Evolutionary conservation across 2,113 vertebrate species (phyloP), one percentile per base, ranked within the genome.

Genomic region (Apistogramma diplotaenia): DNA sequence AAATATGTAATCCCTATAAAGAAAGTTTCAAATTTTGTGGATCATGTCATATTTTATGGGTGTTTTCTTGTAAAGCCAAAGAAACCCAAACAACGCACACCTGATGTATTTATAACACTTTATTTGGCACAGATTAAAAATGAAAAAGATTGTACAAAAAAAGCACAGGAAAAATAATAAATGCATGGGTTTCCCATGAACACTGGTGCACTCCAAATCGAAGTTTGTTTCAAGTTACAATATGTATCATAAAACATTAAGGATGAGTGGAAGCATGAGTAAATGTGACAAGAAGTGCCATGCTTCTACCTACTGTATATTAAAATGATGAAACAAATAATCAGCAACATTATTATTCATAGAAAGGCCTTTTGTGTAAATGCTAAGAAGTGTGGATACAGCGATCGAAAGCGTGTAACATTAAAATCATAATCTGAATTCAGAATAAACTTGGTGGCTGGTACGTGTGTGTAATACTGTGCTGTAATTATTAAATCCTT

Each of bases 171-270:
- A 27, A 90, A 79, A 88, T 82, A 90, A 84, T 87, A 90, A 83
- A 91, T 79, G 87, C 95, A 96, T 79, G 93, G 95, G 95, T 95
- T 96, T 91, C 94, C 96, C 96, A 96, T 96, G 96, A 95, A 95
- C 81, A 93, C 89, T 93, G 89, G 23, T 95, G 98, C 98, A 98
- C 98, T 99, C 97, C 98, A 96, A 97, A 95, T 95, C 85, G 97
- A 99, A 99, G 97, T 97, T 99, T 99, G 98, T 99, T 98, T 93
- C 75, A 94, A 88, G 85, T 93, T 93, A 93, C 86, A 94, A 93
- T 90, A 91, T 90, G 87, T 93, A 94, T 91, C 90, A 95, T 93
- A 92, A 91, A 86, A 73, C 60, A 81, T 88, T 87, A 88, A 88
- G 82, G 49, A 85, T 88, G 62, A 85, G 88, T 79, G 37, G 72